phyloP scores from a whole-genome alignment of 2,113 vertebrate species.

The Cromileptes altivelis region DNA sequence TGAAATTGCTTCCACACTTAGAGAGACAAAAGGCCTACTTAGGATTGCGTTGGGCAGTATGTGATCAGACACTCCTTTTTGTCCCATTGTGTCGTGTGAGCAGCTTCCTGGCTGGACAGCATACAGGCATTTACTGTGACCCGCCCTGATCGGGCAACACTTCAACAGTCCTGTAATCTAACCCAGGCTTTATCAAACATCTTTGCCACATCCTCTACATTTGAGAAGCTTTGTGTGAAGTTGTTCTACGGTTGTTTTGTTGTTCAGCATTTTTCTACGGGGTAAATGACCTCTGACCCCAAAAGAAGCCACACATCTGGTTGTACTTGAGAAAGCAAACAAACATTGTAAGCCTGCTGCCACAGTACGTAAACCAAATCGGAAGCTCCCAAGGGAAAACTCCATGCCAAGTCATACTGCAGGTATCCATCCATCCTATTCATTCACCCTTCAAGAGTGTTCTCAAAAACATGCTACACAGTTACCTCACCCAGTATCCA shows the following conservation, averaged over 20 bases:
- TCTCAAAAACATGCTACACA: neutral
- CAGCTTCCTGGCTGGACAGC: slow-evolving; percentile 32
- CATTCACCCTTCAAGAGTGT: neutral
- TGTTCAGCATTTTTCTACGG: slow-evolving; percentile 18
- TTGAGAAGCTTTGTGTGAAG: neutral
- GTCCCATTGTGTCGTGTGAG: slow-evolving; percentile 40
- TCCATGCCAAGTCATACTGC: slow-evolving; percentile 25
- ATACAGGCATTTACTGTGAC: slow-evolving; percentile 6
- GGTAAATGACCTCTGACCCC: slow-evolving; percentile 53
- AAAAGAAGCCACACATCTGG: slow-evolving; percentile 71
- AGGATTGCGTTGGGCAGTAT: neutral
- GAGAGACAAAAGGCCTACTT: slow-evolving; percentile 19
- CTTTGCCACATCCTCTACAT: neutral
- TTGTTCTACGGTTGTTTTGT: slow-evolving; percentile 5
- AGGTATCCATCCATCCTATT: slow-evolving; percentile 38
- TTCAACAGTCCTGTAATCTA: slow-evolving; percentile 6
- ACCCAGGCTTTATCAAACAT: slow-evolving; percentile 2
- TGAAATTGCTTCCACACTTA: neutral
- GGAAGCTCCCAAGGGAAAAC: slow-evolving; percentile 24
- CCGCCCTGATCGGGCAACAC: neutral
- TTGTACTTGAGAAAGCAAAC: slow-evolving; percentile 65
- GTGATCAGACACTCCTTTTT: slow-evolving; percentile 23
- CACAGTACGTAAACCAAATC: slow-evolving; percentile 48
- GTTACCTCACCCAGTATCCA: neutral
- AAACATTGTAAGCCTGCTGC: slow-evolving; percentile 65